Evolutionary conservation across 2,113 vertebrate species (phyloP), one percentile per base, ranked within the genome.

Genomic region (Urocitellus parryii): DNA sequence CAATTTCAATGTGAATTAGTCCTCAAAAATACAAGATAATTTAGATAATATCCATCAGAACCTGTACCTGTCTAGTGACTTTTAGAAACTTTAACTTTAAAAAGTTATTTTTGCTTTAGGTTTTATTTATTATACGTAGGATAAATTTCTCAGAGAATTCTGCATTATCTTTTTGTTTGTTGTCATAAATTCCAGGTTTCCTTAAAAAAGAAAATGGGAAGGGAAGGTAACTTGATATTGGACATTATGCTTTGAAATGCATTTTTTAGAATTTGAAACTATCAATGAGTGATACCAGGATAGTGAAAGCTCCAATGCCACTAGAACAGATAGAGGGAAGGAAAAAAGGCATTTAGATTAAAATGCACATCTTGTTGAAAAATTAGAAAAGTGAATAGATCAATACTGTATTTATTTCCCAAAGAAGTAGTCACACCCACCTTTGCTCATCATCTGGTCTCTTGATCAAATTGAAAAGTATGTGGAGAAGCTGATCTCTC

Each of bases 381-480:
- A 88, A n/a, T 76, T 45, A 45, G 48, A 48, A 34, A 63, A 80
- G 22, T 29, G 51, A 96, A 4, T 37, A 91, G 32, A 20, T 51
- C 24, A 73, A 67, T 32, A 48, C 0, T 86, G 8, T 67, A 48
- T 32, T 48, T 74, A 48, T n/a, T 63, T 67, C n/a, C 51, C 37
- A 39, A 53, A 89, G 65, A 92, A 83, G 70, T 1, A n/a, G 16
- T 53, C 67, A 82, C 0, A 98, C 98, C 79, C 90, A 99, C 99
- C 99, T 99, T 98, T 99, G 99, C 94, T 99, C 99, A 97, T 99
- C 99, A 91, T 99, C 99, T n/a, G 99, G 99, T 96, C 99, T 99
- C 98, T 99, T 99, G 98, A 99, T 99, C 97, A 99, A 98, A 98
- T 99, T 99, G 98, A 99, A 99, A 94, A 99, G 99, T 97, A 99